Base-by-base conservation (phyloP, 2,888 invertebrate species). In the Yponomeuta sedellus region DNA sequence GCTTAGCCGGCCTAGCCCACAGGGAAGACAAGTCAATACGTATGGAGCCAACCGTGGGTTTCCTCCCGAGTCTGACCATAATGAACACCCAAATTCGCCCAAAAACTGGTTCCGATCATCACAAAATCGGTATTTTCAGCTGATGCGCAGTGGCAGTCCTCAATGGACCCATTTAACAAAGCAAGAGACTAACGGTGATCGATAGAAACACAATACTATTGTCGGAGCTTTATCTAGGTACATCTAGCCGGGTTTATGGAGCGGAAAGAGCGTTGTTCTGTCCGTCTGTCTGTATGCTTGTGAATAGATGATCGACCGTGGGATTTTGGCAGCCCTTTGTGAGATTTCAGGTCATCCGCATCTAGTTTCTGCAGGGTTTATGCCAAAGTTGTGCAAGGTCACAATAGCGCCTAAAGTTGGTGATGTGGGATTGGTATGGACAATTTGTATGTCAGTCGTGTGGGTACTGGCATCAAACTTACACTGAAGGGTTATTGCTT, bases 131-230 rank as follows among this genome's bases (percentile, higher is more conserved):
- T 11, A 57, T 64, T 64, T 25, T 66, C 44, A 40, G 22, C 40
- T 19, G 40, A 20, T 39, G 34, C 39, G 34, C 63, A 52, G 19
- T 34, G 63, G 52, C 63, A 63, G 19, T 28, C 52, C 25, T 20
- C 22, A 64, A 57, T 56, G 39, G 62, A 20, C 28, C 57, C 64
- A 57, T 57, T 56, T 28, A 64, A 57, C 56, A 64, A 69, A 70
- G 56, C 59, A 62, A 63, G 63, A 67, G 64, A 70, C 73, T 81
- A 81, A 81, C 82, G 77, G 82, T 70, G 67, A 74, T 77, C 76
- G 73, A 79, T 78, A 74, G 69, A 70, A 71, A 79, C 75, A 74
- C 70, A 73, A 75, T 75, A 71, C 70, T 62, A 57, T 64, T 56
- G 64, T 64, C 56, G 19, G 11, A 19, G 34, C 22, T 4, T 64